phyloP scores from a whole-genome alignment of 2,113 vertebrate genomes.

The Syngnathus floridae region DNA sequence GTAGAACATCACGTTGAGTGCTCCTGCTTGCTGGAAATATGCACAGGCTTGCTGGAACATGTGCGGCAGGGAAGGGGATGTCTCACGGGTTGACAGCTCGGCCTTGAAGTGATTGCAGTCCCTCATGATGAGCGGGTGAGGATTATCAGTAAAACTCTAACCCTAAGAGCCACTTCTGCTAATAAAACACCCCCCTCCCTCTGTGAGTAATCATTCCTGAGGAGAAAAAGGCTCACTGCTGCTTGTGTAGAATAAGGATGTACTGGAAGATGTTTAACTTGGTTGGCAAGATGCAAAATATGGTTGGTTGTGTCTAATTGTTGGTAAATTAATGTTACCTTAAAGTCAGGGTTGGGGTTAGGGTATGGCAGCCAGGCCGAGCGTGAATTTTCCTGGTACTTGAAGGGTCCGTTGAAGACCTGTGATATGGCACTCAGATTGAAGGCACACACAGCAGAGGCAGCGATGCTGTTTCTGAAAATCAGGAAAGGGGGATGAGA shows the following conservation, averaged over 20 bases:
- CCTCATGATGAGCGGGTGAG: slow-evolving; percentile 30
- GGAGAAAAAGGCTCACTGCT: slow-evolving; percentile 15
- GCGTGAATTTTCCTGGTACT: slow-evolving; percentile 93
- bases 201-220: slow-evolving; percentile 28
- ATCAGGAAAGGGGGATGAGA: slow-evolving; percentile 12
- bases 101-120: slow-evolving; percentile 54
- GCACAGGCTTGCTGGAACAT: slow-evolving; percentile 4
- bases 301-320: too few relatives aligned
- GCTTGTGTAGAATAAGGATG: slow-evolving; percentile 39
- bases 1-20: slow-evolving; percentile 3
- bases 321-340: slow-evolving; percentile 69
- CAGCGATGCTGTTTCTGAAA: slow-evolving; percentile 91
- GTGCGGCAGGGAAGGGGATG: slow-evolving; percentile 23
- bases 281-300: not conserved
- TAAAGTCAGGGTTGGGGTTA: slow-evolving; percentile 95
- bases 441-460: slow-evolving; percentile 94
- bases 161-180: slow-evolving; percentile 38
- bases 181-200: slow-evolving; percentile 39
- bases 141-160: slow-evolving; percentile 54
- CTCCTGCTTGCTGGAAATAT: slow-evolving; percentile 11
- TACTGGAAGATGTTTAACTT: slow-evolving; percentile 36
- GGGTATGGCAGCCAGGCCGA: slow-evolving; percentile 94
- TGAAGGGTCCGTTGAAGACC: slow-evolving; percentile 91
- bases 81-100: slow-evolving; percentile 29
- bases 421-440: slow-evolving; percentile 91